Base-by-base conservation (phyloP, 2,113 vertebrate species). In the Anolis carolinensis region DNA sequence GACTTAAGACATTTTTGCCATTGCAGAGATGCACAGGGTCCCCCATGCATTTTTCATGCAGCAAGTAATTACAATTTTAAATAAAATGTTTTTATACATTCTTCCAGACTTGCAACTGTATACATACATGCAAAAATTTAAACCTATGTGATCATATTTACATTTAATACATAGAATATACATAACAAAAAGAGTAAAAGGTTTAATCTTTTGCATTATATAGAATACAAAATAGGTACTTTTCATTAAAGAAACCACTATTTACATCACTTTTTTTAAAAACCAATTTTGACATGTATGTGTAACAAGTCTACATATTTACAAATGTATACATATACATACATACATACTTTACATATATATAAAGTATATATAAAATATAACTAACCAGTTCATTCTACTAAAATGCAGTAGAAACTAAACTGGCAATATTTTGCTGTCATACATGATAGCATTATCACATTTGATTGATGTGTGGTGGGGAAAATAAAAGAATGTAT, bases 11-110 rank as follows among this genome's bases (percentile, higher is more conserved):
- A 30, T 94, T 93, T 94, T 96, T 96, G 93, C 90, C 92, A 94
- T 94, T 89, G 93, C 94, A 95, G 95, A 96, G 96, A 96, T 96
- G 96, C 96, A 96, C 93, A 97, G 97, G 96, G 94, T 95, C 94
- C 93, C 96, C 97, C 97, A 97, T 97, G 97, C 97, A 95, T 89
- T 94, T 94, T 91, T 96, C 96, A 97, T 97, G 97, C 96, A 97
- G 95, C 96, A 96, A 92, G 93, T 96, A 96, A 97, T 97, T 95
- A 97, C 96, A 95, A 95, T 94, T 96, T 95, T 97, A 97, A 97
- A 97, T 97, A 96, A 96, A 97, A 96, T 94, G 96, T 95, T 95
- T 96, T 94, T 97, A 96, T 96, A 97, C 97, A 97, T 96, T 96
- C 95, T 95, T 96, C 95, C 95, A 96, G 95, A 96, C 96, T 97